Evolutionary conservation across 2,888 invertebrate species (phyloP).

Genomic region (Anthophora plumipes): DNA sequence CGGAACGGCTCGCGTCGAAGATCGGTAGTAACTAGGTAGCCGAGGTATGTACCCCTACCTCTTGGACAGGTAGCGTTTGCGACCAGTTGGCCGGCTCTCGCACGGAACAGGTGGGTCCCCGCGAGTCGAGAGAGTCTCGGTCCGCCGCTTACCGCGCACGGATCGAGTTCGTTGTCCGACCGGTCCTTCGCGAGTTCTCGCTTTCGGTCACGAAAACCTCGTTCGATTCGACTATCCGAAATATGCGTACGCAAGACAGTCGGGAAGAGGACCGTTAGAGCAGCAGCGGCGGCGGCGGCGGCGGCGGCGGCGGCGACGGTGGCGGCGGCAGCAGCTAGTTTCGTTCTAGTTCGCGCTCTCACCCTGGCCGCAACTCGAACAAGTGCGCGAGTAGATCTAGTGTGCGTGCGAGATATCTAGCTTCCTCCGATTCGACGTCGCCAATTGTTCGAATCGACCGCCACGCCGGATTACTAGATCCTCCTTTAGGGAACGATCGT

Average conservation of each 20-base stretch:
- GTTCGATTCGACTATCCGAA: conserved; percentile 5
- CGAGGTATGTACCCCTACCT: conserved; percentile 63
- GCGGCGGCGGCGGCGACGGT: too few relatives aligned
- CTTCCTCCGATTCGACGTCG: background rate
- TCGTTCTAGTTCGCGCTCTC: background rate
- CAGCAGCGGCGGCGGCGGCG: too few relatives aligned
- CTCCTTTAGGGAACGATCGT: conserved; percentile 26
- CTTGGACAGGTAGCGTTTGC: conserved; percentile 17
- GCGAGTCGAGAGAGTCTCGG: conserved; percentile 69
- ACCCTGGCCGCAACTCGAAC: background rate
- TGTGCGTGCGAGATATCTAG: background rate
- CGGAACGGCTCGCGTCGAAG: conserved; percentile 32
- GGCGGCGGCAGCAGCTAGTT: background rate
- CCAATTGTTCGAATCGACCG: background rate
- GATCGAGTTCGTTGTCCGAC: conserved; percentile 82
- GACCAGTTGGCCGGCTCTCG: conserved; percentile 60
- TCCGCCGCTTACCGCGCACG: conserved; percentile 71
- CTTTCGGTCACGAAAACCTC: conserved; percentile 30
- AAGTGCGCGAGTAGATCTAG: background rate
- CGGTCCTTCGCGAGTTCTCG: conserved; percentile 37
- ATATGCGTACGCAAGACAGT: conserved; percentile 17
- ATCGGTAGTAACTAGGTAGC: conserved; percentile 55
- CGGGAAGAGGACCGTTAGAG: conserved; percentile 24
- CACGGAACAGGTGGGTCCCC: conserved; percentile 67
- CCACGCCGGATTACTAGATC: background rate